phyloP scores from a whole-genome alignment of 2,888 invertebrate genomes.

The Andrena camellia region DNA sequence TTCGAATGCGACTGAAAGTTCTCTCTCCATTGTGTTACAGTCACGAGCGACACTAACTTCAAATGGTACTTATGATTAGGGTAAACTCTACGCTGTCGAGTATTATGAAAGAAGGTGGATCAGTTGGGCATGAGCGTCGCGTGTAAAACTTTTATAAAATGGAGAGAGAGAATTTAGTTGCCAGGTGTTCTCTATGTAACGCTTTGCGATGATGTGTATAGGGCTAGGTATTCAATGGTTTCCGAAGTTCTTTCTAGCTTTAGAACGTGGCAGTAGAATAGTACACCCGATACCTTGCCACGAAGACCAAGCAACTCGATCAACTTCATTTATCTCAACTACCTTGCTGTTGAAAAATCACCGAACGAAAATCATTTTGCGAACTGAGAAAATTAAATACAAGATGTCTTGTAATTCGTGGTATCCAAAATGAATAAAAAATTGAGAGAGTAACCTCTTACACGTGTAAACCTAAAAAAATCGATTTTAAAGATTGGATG shows the following conservation, averaged over 20 bases:
- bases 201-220: slow-evolving; percentile 29
- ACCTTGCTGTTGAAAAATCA: background rate
- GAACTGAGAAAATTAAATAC: background rate
- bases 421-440: background rate
- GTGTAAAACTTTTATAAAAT: slow-evolving; percentile 23
- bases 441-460: background rate
- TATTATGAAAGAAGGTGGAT: background rate
- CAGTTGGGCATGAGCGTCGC: background rate
- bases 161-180: slow-evolving; percentile 28
- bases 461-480: no score
- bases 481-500: no score
- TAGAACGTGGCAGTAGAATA: slow-evolving; percentile 79
- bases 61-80: background rate
- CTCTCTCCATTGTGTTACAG: slow-evolving; percentile 17
- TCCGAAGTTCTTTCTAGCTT: slow-evolving; percentile 52
- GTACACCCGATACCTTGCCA: slow-evolving; percentile 65
- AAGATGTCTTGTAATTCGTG: background rate
- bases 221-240: slow-evolving; percentile 51
- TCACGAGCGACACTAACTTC: background rate
- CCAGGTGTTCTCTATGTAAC: slow-evolving; percentile 3
- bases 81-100: background rate
- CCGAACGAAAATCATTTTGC: background rate
- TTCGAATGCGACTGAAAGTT: background rate
- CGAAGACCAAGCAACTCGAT: slow-evolving; percentile 61
- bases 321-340: background rate